These are phyloP conservation scores for Furcifer pardalis DNA, from an alignment of 2,797 vertebrate species.

Conservation along the genomic window DNA sequence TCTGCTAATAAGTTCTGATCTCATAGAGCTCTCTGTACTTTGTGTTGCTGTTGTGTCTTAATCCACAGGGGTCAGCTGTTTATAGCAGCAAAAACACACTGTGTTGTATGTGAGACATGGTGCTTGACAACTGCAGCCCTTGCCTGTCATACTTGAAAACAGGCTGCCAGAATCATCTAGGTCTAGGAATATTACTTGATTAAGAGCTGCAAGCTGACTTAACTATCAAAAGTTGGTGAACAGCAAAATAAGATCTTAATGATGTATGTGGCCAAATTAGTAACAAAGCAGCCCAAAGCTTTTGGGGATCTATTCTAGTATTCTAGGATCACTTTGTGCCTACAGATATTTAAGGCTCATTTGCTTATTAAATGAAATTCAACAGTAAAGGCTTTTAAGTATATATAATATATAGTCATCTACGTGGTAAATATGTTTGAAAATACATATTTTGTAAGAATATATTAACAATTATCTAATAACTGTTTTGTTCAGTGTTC, in stretches of 20 bases:
- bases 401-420: too few relatives aligned
- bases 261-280: background rate
- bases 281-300: accelerated
- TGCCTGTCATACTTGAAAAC: background rate
- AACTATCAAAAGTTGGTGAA: background rate
- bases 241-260: background rate
- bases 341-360: background rate
- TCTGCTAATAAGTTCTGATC: background rate
- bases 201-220: accelerated
- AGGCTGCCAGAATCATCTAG: background rate
- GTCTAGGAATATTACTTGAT: background rate
- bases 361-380: background rate
- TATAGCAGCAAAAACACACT: constrained; percentile 45
- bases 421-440: too few relatives aligned
- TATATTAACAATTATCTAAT: background rate
- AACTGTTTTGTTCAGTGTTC: background rate
- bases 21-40: constrained; percentile 13
- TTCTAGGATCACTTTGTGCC: background rate
- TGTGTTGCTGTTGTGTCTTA: constrained; percentile 41
- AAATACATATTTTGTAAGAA: background rate
- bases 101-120: constrained; percentile 48
- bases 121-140: constrained; percentile 53
- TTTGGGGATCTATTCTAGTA: constrained; percentile 1
- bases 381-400: background rate
- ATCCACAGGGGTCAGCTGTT: constrained; percentile 64